Percentiles rank a stretch among this genome's conserved stretches.
Evolutionary conservation across 2,888 invertebrate genomes (phyloP).

Genomic region (Calameuta filiformis): DNA sequence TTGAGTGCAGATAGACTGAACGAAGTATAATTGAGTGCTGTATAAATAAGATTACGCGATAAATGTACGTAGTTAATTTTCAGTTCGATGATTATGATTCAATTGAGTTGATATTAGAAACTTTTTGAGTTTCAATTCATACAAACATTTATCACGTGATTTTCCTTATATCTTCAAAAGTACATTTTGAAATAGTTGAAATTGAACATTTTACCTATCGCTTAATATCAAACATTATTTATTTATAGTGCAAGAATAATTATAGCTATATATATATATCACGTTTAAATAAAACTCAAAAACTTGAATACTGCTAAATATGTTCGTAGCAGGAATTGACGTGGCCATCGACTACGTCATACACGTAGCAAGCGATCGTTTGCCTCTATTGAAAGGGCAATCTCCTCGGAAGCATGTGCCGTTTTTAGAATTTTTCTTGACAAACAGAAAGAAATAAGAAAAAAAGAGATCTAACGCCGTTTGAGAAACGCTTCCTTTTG

Average conservation of each 20-base stretch:
- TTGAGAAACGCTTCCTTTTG: not conserved
- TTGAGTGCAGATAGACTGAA: constrained; percentile 17
- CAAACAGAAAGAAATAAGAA: not conserved
- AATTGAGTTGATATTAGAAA: not conserved
- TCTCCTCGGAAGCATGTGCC: not conserved
- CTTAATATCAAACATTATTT: not conserved
- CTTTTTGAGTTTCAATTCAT: not conserved
- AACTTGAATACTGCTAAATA: not conserved
- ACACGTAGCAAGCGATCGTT: not conserved
- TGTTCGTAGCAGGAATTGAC: not conserved
- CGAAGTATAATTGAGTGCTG: constrained; percentile 37
- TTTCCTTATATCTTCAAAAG: not conserved
- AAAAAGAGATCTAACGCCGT: not conserved
- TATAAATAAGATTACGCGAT: not conserved
- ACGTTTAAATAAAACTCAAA: not conserved
- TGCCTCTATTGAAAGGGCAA: not conserved
- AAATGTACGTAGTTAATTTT: not conserved
- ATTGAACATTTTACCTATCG: not conserved
- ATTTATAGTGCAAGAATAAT: not conserved
- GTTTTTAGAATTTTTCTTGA: not conserved
- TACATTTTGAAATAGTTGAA: not conserved
- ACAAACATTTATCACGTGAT: not conserved
- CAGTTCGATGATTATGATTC: not conserved
- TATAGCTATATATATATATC: not conserved
- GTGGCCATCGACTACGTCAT: not conserved